Percentiles rank a stretch among this genome's conserved stretches.
Conservation (phyloP, 2,113 vertebrate genomes). For the Hystrix cristata region DNA sequence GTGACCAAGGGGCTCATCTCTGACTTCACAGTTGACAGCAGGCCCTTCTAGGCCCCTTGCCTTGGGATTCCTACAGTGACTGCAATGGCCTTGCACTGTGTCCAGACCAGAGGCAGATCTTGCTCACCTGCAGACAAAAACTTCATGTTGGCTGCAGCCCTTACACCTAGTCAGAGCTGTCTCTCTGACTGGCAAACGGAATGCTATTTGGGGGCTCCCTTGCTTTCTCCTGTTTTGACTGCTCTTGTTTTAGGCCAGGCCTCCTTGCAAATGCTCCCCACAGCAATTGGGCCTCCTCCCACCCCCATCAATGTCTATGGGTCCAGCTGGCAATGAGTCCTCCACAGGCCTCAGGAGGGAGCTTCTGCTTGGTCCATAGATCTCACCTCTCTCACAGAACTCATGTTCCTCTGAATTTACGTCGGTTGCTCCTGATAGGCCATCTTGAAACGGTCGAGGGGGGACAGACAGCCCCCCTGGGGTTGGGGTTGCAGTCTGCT, state of each 20-base stretch:
- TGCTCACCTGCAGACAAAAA: neutral
- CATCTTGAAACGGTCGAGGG: neutral
- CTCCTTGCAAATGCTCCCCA: neutral
- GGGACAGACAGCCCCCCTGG: neutral
- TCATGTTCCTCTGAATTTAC: neutral
- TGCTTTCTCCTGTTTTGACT: neutral
- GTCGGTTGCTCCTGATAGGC: neutral
- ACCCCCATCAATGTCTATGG: neutral
- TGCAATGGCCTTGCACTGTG: accelerated
- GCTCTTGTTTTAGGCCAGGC: neutral
- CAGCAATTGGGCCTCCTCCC: neutral
- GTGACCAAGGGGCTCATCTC: neutral
- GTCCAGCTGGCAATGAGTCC: neutral
- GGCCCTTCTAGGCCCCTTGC: neutral
- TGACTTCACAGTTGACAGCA: neutral
- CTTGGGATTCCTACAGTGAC: neutral
- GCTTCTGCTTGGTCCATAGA: neutral
- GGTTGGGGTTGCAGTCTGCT: neutral
- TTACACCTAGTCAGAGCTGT: neutral
- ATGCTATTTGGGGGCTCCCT: too few relatives aligned
- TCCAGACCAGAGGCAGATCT: neutral
- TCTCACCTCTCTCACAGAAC: neutral
- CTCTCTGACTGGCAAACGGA: neutral
- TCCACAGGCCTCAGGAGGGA: neutral
- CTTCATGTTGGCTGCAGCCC: neutral